Percentiles rank a stretch among this genome's conserved stretches.
Conservation (phyloP, 2,113 vertebrate genomes). For the Trachemys scripta region DNA sequence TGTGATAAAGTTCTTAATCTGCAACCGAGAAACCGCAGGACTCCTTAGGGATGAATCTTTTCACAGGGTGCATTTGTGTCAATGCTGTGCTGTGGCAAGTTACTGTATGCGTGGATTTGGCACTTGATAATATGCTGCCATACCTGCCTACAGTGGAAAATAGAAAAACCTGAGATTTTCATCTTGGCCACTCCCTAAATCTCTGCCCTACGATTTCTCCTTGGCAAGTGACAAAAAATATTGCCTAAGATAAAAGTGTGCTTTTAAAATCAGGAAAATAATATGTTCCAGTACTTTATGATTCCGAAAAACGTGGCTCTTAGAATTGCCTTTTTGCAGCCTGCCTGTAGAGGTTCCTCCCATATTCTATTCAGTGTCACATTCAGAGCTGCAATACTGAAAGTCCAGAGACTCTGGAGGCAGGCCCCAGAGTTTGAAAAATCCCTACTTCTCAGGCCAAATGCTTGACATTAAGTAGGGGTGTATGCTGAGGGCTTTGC, state of each 20-base stretch:
- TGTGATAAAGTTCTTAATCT: conserved; percentile 65
- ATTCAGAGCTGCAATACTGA: not conserved
- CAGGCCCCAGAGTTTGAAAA: not conserved
- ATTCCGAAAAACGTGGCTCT: not conserved
- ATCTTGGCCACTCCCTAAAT: conserved; percentile 34
- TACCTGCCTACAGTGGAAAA: conserved; percentile 7
- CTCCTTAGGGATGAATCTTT: conserved; percentile 28
- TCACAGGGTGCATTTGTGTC: conserved; percentile 53
- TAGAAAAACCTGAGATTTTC: conserved; percentile 7
- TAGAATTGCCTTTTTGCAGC: not conserved
- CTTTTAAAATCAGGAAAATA: not conserved
- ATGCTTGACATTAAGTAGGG: not conserved
- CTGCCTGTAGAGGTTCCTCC: not conserved
- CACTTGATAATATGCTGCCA: not conserved
- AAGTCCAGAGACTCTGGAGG: not conserved
- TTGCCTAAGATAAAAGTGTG: not conserved
- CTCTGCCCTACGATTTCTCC: not conserved
- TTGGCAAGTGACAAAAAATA: not conserved
- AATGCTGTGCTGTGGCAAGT: not conserved
- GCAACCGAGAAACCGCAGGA: conserved; percentile 60
- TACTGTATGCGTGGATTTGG: not conserved
- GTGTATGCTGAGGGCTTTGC: not conserved
- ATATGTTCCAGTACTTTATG: not conserved
- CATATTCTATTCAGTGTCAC: not conserved
- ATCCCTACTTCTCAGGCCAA: not conserved